Evolutionary conservation across 2,888 invertebrate genomes (phyloP).

Genomic region (Sarcophaga subvicina): DNA sequence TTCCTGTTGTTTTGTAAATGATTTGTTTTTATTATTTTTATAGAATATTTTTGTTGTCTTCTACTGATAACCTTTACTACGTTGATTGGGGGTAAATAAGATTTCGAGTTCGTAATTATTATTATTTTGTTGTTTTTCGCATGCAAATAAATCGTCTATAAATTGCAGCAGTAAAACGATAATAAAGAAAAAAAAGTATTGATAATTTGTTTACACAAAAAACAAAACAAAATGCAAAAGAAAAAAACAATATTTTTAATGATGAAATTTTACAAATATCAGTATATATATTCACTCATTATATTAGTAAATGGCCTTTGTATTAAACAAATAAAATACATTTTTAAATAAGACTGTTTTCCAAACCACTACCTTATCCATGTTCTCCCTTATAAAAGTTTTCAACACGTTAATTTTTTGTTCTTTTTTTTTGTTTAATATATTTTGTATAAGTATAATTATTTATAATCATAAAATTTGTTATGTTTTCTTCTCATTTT

Average conservation of each 20-base stretch:
- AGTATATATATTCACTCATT: no score
- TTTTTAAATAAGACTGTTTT: no score
- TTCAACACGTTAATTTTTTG: no score
- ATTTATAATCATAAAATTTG: slow-evolving; percentile 48
- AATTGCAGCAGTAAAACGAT: slow-evolving; percentile 21
- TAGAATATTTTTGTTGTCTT: neutral
- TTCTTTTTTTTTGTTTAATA: slow-evolving; percentile 22
- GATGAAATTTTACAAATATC: slow-evolving; percentile 37
- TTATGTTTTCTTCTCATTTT: slow-evolving; percentile 32
- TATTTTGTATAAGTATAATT: slow-evolving; percentile 50
- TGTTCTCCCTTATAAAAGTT: no score
- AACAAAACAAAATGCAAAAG: neutral
- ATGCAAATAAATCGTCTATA: slow-evolving; percentile 45
- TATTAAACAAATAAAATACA: no score
- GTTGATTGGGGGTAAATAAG: slow-evolving; percentile 66
- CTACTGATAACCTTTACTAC: slow-evolving; percentile 64
- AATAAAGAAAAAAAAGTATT: slow-evolving; percentile 14
- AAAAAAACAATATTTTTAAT: slow-evolving; percentile 22
- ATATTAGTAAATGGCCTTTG: neutral
- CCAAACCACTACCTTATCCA: no score
- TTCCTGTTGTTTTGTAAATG: slow-evolving; percentile 11
- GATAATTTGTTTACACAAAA: slow-evolving; percentile 28
- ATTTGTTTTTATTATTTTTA: slow-evolving; percentile 14
- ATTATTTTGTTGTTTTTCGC: slow-evolving; percentile 35
- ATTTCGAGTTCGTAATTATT: slow-evolving; percentile 44